Evolutionary conservation across 2,888 invertebrate genomes (phyloP), one percentile per base, ranked within the genome.

Genomic region (Aphidius colemani): DNA sequence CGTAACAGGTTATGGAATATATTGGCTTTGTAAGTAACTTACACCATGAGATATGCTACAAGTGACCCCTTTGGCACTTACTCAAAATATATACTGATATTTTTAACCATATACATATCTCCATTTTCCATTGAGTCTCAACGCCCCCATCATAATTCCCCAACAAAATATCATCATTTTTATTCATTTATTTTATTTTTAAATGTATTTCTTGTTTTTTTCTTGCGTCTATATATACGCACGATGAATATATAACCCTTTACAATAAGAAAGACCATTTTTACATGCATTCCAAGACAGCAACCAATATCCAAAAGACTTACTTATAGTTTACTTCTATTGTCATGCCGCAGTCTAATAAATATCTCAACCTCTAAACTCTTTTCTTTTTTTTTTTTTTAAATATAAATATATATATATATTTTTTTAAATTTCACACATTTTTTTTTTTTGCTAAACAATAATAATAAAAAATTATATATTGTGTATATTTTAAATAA

Each of bases 31-130:
- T 64, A 67, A 67, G 70, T 71, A 71, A 71, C 66, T 70, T 69
- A 69, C 70, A 66, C 67, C 59, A 61, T 65, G 69, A 71, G 70
- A 71, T 71, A 70, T 70, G 71, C 64, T 61, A 67, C 66, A 67
- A 71, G 69, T 67, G 70, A 71, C 69, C 71, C 53, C 53, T 62
- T 66, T 68, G 70, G 65, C 69, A 67, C 64, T 64, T 61, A 39
- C 13, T 18, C 13, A 56, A 48, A 48, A 48, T 64, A 61, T 64
- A 60, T n/a, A 9, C n/a, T 45, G 43, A 53, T 10, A 41, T 53
- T 50, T 40, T 41, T 46, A 53, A 58, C 57, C 44, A 57, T 46
- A 45, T 48, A 50, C 41, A 56, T 58, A 56, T 57, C 59, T 66
- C 65, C 50, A 56, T 59, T 65, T 51, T 53, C 58, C 67, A 65